These are phyloP conservation scores for Rhincodon typus DNA, from an alignment of 2,797 vertebrate genomes.

Conservation along the genomic window DNA sequence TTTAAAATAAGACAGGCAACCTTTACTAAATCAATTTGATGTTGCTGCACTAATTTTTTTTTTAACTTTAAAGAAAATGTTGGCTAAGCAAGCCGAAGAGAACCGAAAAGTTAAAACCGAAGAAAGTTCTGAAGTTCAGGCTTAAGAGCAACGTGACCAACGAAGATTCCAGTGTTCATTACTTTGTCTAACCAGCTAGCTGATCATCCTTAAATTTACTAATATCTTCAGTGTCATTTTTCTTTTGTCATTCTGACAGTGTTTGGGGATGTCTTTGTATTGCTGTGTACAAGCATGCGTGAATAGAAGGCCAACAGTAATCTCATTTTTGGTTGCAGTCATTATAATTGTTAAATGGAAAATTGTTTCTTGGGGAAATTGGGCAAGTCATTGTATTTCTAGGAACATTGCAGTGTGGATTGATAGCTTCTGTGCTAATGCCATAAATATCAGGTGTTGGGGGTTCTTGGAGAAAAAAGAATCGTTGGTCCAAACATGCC, in stretches of 20 bases:
- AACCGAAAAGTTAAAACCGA: conserved; percentile 60
- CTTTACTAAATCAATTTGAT: background rate
- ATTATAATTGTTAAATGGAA: conserved; percentile 20
- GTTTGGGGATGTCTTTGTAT: conserved; percentile 11
- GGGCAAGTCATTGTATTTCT: background rate
- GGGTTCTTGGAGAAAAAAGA: background rate
- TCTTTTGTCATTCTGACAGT: background rate
- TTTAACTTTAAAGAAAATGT: conserved; percentile 55
- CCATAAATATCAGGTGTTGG: background rate
- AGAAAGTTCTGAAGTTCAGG: background rate
- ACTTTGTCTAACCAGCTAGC: background rate
- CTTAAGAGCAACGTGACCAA: background rate
- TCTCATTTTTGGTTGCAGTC: background rate
- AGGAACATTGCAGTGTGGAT: background rate
- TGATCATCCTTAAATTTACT: background rate
- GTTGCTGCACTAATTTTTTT: conserved; percentile 33
- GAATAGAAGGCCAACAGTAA: background rate
- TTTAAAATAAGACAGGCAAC: no score
- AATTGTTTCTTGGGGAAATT: background rate
- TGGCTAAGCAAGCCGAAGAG: conserved; percentile 69
- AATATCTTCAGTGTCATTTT: background rate
- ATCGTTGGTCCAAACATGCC: conserved; percentile 9
- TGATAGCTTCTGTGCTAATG: background rate
- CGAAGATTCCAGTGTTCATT: background rate
- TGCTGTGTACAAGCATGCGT: conserved; percentile 14